Evolutionary conservation across 2,888 invertebrate genomes (phyloP), one percentile per base, ranked within the genome.

Genomic region (Oligia fasciuncula): DNA sequence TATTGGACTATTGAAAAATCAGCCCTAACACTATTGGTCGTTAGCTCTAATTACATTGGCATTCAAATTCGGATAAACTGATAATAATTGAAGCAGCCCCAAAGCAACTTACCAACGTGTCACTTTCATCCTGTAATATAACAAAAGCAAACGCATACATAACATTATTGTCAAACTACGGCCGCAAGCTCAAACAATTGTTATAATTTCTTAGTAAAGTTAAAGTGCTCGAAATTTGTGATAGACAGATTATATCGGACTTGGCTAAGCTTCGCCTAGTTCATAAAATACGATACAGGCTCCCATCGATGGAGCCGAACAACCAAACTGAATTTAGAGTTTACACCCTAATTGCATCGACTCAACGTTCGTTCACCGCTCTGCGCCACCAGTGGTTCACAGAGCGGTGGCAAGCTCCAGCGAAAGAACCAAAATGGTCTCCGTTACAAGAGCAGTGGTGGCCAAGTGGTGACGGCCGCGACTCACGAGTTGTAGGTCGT

Each of bases 61-160:
- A 29, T 17, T 11, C 19, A 19, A 57, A n/a, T 40, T 57, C 40
- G 5, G 29, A 46, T 49, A 19, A 51, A 51, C 35, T 43, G 51
- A 46, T 46, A 46, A 46, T 46, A 46, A 46, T 46, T 6, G 11
- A 62, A 73, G 49, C 17, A 43, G 40, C 57, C 75, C 57, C 46
- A 79, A 81, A 62, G 35, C 62, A 13, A 83, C 84, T 83, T 66
- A 81, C 75, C 51, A 14, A 35, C 9, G 63, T 49, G 1, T 72
- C 68, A 65, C 35, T 1, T 1, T 8, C n/a, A 4, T 35, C 35
- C 75, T 75, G 75, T 35, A 75, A 79, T 75, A 54, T 2, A 82
- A 82, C 29, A 23, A 67, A 63, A 67, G 43, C 66, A 54, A 66
- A 60, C 14, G 9, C 51, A 67, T 71, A 63, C 51, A 35, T n/a